Evolutionary conservation across 1,140 invertebrate species (phyloP), one percentile per base, ranked within the genome.

Genomic region (Cydia splendana): DNA sequence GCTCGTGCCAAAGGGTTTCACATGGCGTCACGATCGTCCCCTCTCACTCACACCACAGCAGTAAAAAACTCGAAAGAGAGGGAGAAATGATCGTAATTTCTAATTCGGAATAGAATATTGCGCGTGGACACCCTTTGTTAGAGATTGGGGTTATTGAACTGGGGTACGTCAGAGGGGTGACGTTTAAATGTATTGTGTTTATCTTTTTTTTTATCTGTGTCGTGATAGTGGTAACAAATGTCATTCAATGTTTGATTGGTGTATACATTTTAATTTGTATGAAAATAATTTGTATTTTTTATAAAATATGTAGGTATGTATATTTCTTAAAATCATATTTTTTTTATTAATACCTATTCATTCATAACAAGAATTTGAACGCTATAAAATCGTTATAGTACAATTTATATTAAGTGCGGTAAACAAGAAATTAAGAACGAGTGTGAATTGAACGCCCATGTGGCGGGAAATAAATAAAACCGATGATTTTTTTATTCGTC

Each of bases 81-180:
- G 9, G 57, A 62, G n/a, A 24, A 2, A 62, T 12, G 57, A 57
- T 57, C 15, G 53, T 57, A n/a, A 57, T 57, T 48, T 18, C 51
- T 6, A 53, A 53, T 62, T 62, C 24, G 57, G 57, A 4, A 62
- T n/a, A 53, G n/a, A 53, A 53, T n/a, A n/a, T 53, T 24, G 67
- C 67, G 30, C 67, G 67, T 71, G 67, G 67, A 71, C 67, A 71
- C 67, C 67, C 67, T 38, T 71, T 71, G 34, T 38, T 67, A 10
- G 42, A 38, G n/a, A 79, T 80, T 78, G 75, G 80, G 82, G 79
- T 80, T 77, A 62, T 77, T 81, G 82, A 80, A 80, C 82, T 76
- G 74, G 74, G 76, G 53, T 73, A 74, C 73, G 65, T 75, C n/a
- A 76, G 57, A 57, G 76, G 75, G 77, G 76, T 67, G 71, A 76